These are phyloP conservation scores for Micrasema longulum DNA, from an alignment of 1,140 invertebrate genomes.

Conservation along the genomic window DNA sequence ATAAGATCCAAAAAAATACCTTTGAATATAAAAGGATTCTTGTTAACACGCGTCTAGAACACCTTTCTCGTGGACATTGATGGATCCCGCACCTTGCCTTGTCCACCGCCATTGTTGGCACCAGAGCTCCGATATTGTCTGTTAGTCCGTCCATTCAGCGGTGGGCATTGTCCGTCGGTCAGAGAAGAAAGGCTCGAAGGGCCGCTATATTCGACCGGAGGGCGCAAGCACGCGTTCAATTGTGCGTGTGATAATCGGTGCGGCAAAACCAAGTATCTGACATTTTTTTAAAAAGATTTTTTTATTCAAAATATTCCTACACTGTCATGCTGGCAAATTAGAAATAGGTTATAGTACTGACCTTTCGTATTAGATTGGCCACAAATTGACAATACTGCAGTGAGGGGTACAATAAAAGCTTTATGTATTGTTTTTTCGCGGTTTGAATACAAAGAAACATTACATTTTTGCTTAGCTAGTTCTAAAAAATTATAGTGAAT, in stretches of 20 bases:
- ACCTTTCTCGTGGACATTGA: constrained; percentile 19
- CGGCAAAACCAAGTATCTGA: neutral
- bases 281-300: neutral
- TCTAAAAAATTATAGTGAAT: too few species aligned
- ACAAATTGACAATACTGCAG: too few species aligned
- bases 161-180: constrained; percentile 3
- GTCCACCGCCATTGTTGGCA: neutral
- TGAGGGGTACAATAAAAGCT: too few species aligned
- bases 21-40: neutral
- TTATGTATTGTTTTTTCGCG: too few species aligned
- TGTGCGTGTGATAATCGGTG: neutral
- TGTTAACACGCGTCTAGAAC: constrained; percentile 18
- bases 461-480: too few species aligned
- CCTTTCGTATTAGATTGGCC: too few species aligned
- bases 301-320: too few species aligned
- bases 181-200: neutral
- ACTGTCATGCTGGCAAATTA: too few species aligned
- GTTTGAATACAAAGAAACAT: too few species aligned
- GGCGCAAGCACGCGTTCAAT: constrained; percentile 23
- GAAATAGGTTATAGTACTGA: too few species aligned
- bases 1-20: neutral
- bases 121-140: neutral
- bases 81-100: constrained; percentile 24
- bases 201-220: too few species aligned
- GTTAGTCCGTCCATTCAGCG: neutral